Conservation (phyloP, 2,797 vertebrate species). For the Anabas testudineus region DNA sequence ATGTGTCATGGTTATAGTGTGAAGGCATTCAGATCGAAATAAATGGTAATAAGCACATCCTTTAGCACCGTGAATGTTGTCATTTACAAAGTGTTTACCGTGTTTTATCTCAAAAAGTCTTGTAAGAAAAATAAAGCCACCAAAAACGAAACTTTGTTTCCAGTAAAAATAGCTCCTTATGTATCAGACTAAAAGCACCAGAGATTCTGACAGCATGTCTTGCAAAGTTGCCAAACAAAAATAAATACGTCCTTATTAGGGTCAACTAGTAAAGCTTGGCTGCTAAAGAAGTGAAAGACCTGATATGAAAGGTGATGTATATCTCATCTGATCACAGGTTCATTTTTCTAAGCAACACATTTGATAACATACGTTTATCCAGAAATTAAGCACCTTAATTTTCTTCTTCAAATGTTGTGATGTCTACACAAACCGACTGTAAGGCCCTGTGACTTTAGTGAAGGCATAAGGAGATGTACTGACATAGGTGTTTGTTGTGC, state of each 20-base stretch:
- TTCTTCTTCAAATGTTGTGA: slow-evolving; percentile 61
- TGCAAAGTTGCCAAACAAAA: slow-evolving; percentile 80
- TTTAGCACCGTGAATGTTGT: slow-evolving; percentile 93
- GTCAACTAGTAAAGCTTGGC: slow-evolving; percentile 83
- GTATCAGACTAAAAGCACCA: slow-evolving; percentile 92
- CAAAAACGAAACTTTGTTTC: slow-evolving; percentile 83
- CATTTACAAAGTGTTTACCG: slow-evolving; percentile 89
- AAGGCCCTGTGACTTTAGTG: slow-evolving; percentile 98
- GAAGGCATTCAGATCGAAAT: slow-evolving; percentile 86
- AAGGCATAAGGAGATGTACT: slow-evolving; percentile 97
- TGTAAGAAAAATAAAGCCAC: slow-evolving; percentile 80
- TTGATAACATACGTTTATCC: slow-evolving; percentile 59
- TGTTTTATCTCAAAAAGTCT: slow-evolving; percentile 76
- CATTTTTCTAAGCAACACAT: slow-evolving; percentile 77
- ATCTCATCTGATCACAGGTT: slow-evolving; percentile 63
- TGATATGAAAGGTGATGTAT: slow-evolving; percentile 63
- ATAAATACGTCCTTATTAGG: slow-evolving; percentile 85
- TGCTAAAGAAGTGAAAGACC: slow-evolving; percentile 73
- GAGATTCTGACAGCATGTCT: slow-evolving; percentile 80
- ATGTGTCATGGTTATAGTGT: slow-evolving; percentile 74
- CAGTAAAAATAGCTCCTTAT: slow-evolving; percentile 88
- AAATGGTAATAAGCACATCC: slow-evolving; percentile 85
- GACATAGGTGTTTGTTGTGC: slow-evolving; percentile 94
- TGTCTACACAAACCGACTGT: slow-evolving; percentile 91
- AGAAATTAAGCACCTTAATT: slow-evolving; percentile 77